phyloP scores from a whole-genome alignment of 2,888 invertebrate species.

The Amphipyra berbera region DNA sequence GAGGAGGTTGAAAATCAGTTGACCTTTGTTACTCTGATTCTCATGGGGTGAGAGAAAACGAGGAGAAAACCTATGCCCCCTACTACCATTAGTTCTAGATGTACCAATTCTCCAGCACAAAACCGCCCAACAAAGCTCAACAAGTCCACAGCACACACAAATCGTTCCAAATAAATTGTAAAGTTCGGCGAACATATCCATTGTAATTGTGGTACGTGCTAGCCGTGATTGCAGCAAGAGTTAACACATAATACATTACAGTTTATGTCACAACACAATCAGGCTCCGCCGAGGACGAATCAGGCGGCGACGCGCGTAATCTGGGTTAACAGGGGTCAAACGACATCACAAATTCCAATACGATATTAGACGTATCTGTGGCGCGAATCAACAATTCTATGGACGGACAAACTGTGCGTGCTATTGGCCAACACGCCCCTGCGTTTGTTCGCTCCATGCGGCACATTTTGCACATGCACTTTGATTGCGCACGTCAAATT shows the following conservation, averaged over 20 bases:
- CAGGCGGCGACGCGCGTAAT: slow-evolving; percentile 91
- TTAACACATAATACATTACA: slow-evolving; percentile 90
- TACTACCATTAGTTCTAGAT: neutral
- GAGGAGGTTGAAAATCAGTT: no score
- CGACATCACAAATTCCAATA: slow-evolving; percentile 92
- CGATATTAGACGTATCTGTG: slow-evolving; percentile 90
- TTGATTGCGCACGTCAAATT: slow-evolving; percentile 57
- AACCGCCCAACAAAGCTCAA: slow-evolving; percentile 48
- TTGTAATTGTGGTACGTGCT: slow-evolving; percentile 84
- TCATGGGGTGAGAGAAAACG: neutral
- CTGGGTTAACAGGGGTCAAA: slow-evolving; percentile 94
- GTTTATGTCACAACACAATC: slow-evolving; percentile 90
- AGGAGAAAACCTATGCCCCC: neutral
- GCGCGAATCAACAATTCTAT: slow-evolving; percentile 87
- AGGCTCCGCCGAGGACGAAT: slow-evolving; percentile 88
- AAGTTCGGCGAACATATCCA: slow-evolving; percentile 85
- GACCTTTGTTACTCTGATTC: no score
- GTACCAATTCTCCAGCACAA: slow-evolving; percentile 8
- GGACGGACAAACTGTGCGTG: slow-evolving; percentile 73
- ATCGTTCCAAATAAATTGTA: slow-evolving; percentile 77
- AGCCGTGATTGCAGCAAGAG: slow-evolving; percentile 89
- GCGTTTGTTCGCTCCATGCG: slow-evolving; percentile 45
- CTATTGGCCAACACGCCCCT: slow-evolving; percentile 65
- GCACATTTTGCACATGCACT: slow-evolving; percentile 60
- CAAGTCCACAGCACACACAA: slow-evolving; percentile 45